Conservation (phyloP, 1,140 invertebrate genomes). For the Nasonia giraulti region DNA sequence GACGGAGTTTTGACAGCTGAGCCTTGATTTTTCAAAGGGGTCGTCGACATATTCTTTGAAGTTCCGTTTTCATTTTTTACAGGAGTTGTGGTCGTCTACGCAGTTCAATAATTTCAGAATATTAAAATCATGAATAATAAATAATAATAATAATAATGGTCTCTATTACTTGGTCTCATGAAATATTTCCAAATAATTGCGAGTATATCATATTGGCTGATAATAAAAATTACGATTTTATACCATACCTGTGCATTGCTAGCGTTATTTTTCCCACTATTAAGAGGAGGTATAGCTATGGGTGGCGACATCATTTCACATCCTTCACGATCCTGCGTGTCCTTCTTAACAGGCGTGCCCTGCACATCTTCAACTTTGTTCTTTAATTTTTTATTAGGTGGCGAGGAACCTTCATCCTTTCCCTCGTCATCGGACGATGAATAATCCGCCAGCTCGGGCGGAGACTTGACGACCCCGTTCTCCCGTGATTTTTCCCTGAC, state of each 20-base stretch:
- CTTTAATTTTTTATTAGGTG: slow-evolving; percentile 64
- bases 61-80: slow-evolving; percentile 50
- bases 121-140: not conserved
- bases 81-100: slow-evolving; percentile 26
- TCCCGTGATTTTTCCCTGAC: slow-evolving; percentile 61
- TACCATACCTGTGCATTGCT: slow-evolving; percentile 51
- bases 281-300: slow-evolving; percentile 59
- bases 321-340: slow-evolving; percentile 48
- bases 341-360: slow-evolving; percentile 62
- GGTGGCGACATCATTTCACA: slow-evolving; percentile 72
- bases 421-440: slow-evolving; percentile 61
- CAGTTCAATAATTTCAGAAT: not conserved
- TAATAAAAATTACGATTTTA: not conserved
- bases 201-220: not conserved
- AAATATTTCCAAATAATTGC: too few species aligned
- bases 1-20: slow-evolving; percentile 48
- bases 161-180: too few species aligned
- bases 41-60: slow-evolving; percentile 46
- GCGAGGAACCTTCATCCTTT: slow-evolving; percentile 56
- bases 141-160: too few species aligned
- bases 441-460: slow-evolving; percentile 51
- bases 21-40: slow-evolving; percentile 58
- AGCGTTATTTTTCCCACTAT: slow-evolving; percentile 54
- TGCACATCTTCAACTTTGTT: slow-evolving; percentile 53
- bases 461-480: slow-evolving; percentile 62